Evolutionary conservation across 1,140 invertebrate genomes (phyloP), one percentile per base, ranked within the genome.

Genomic region (Zaprionus camerounensis): DNA sequence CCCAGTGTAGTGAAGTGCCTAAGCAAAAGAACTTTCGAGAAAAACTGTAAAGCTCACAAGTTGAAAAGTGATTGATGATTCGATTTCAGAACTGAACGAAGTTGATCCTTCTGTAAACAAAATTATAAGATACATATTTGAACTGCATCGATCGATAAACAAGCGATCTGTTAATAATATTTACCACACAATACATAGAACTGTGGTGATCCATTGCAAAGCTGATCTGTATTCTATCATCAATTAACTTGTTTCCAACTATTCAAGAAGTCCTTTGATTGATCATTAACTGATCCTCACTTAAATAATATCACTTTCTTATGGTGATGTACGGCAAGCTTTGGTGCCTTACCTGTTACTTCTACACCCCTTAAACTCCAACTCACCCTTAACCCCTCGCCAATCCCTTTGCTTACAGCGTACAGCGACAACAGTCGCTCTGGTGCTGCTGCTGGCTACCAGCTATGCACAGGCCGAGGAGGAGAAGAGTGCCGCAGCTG

Each of bases 371-470:
- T 56, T 13, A 12, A 13, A 55, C 6, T 55, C 6, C 12, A 15
- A 24, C 13, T 31, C 53, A n/a, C 5, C 15, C 26, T 9, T 34
- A 28, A 17, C 22, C 20, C 36, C 6, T 44, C 51, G 41, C 41
- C 53, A 31, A 38, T 56, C n/a, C 1, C 3, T 28, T 61, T 55
- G 4, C 55, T 71, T 83, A 79, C 73, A 93, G 91, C 91, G 91
- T 78, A 90, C 92, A 82, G 92, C 94, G 77, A 92, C 78, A 76
- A 83, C 94, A 51, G 91, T 93, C 75, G 94, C 94, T 78, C 90
- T 95, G 66, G 76, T 94, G 68, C 88, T 94, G 78, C 90, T 94
- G 62, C 73, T 92, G 75, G 91, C 82, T 73, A 90, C 76, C 92
- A 93, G 56, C 70, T 91, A 79, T 91, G 93, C 91, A 76, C 92